Base-by-base conservation (phyloP, 1,140 invertebrate species). In the Pogonomyrmex barbatus region DNA sequence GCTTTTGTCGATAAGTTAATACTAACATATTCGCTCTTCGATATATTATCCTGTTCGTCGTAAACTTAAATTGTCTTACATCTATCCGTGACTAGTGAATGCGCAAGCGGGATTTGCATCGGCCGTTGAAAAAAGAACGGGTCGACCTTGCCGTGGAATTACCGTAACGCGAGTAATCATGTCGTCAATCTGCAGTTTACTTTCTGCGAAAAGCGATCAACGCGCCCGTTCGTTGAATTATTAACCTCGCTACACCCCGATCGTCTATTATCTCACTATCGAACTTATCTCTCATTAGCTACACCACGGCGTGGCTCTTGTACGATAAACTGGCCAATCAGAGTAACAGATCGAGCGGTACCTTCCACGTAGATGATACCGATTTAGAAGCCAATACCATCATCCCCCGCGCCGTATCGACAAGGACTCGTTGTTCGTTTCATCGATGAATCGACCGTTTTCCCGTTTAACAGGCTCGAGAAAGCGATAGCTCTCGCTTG, bases 241-340 rank as follows among this genome's bases (percentile, higher is more conserved):
- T 88, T 87, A 87, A 88, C 77, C 36, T 52, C 54, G 56, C 68
- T 33, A 45, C 39, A 56, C 42, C 54, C 75, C 24, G 63, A 85
- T 81, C 54, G 52, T 56, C 68, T 75, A 83, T 87, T 83, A 83
- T 62, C 63, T 50, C 42, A 62, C 39, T 87, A 87, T 88, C 85
- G 54, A 71, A 87, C 73, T 82, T 88, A 88, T 83, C 85, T 88
- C 85, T 88, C 85, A 88, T 88, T 88, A 88, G 71, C 70, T 70
- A 54, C 54, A 60, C 65, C 62, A 39, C 75, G 17, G 65, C 56
- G 14, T 10, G 63, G 54, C 33, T 77, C 58, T 87, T 33, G 62
- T 9, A 36, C 76, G 85, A 88, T 87, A 87, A 87, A 88, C 36
- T 56, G 63, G 54, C 62, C 62, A 83, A 62, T 87, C 52, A 17